Conservation (phyloP, 64 coral and sea anemone species). For the Platygyra sinensis region DNA sequence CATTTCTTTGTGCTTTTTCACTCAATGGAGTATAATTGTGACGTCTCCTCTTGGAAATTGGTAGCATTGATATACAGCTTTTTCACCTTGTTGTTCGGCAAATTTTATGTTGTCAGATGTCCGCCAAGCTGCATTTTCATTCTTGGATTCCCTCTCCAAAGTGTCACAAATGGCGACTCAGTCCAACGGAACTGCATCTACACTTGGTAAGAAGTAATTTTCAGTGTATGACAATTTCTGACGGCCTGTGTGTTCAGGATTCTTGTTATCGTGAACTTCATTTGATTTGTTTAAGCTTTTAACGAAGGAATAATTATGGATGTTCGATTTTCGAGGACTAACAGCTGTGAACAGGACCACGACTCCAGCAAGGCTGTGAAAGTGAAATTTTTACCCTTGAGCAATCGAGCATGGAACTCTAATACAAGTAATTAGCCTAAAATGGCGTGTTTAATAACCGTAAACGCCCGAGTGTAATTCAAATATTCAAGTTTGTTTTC, state of each 20-base stretch:
- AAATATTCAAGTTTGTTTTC: no score
- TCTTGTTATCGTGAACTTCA: neutral
- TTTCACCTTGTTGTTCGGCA: no score
- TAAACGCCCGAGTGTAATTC: no score
- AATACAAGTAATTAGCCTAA: neutral
- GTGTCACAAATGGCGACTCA: constrained; percentile 43
- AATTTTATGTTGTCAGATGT: constrained; percentile 35
- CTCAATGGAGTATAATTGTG: neutral
- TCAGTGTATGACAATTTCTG: neutral
- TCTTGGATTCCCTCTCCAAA: constrained; percentile 47
- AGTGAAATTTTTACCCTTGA: neutral
- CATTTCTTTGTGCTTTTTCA: neutral
- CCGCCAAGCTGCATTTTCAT: constrained; percentile 5
- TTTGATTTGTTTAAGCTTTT: constrained; percentile 30
- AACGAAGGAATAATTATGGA: neutral
- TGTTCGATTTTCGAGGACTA: neutral
- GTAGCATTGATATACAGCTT: neutral
- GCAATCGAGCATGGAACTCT: neutral
- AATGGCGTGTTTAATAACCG: neutral
- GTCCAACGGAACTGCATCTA: constrained; percentile 45
- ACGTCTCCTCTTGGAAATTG: neutral
- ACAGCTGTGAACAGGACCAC: neutral
- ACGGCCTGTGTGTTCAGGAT: neutral
- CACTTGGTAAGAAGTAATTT: constrained; percentile 27
- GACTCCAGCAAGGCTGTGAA: neutral